Evolutionary conservation across 2,797 vertebrate genomes (phyloP).

Genomic region (Varecia variegata): DNA sequence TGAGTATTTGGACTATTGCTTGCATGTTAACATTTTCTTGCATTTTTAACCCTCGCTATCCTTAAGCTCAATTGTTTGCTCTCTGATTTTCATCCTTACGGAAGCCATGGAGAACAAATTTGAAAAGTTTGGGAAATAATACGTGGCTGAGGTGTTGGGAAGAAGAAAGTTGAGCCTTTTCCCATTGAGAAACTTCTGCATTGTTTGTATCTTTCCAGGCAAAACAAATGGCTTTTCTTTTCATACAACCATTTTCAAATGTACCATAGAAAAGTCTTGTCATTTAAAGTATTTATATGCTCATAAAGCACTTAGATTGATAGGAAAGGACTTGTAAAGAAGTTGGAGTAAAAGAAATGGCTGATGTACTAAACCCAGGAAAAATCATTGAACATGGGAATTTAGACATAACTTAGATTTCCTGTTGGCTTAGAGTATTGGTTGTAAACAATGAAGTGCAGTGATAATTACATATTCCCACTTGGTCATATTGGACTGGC

Average conservation of each 20-base stretch:
- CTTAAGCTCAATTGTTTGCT: conserved; percentile 35
- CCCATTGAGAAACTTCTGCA: not conserved
- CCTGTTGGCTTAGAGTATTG: not conserved
- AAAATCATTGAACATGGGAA: not conserved
- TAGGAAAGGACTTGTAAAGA: not conserved
- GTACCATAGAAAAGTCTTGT: not conserved
- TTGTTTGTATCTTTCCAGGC: conserved; percentile 45
- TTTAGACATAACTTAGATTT: not conserved
- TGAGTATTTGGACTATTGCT: conserved; percentile 25
- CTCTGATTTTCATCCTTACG: conserved; percentile 50
- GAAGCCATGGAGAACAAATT: conserved; percentile 48
- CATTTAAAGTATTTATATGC: not conserved
- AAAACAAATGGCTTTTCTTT: conserved; percentile 10
- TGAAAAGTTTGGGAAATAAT: conserved; percentile 34
- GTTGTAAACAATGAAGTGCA: conserved; percentile 25
- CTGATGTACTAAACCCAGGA: not conserved
- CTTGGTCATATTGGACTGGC: not conserved
- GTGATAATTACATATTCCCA: not conserved
- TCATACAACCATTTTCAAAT: conserved; percentile 12
- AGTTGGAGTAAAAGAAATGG: not conserved
- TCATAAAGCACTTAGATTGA: not conserved
- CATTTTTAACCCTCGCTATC: conserved; percentile 19
- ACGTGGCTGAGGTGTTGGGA: conserved; percentile 3
- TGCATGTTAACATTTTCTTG: conserved; percentile 50
- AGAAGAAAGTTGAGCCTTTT: conserved; percentile 34